Evolutionary conservation across 1,140 invertebrate species (phyloP).

Genomic region (Diorhabda carinulata): DNA sequence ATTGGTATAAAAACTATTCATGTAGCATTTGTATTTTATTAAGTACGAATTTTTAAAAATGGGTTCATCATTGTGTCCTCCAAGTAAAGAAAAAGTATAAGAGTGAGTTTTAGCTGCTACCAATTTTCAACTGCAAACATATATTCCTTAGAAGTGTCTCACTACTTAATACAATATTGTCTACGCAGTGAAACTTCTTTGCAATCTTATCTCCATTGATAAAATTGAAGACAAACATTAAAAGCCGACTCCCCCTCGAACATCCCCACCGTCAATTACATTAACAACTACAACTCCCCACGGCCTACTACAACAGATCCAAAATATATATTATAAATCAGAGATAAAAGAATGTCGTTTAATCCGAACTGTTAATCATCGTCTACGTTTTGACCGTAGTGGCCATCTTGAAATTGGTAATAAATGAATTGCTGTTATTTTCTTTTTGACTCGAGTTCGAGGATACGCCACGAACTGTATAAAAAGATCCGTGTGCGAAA

Average conservation of each 20-base stretch:
- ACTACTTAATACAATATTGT: too few species aligned
- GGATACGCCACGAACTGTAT: slow-evolving; percentile 8
- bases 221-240: slow-evolving; percentile 15
- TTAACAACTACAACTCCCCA: slow-evolving; percentile 13
- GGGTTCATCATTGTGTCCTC: too few species aligned
- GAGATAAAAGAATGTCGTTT: slow-evolving; percentile 18
- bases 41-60: too few species aligned
- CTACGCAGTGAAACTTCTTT: neutral
- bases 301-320: slow-evolving; percentile 12
- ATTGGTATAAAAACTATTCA: too few species aligned
- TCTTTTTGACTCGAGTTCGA: slow-evolving; percentile 15
- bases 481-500: slow-evolving; percentile 8
- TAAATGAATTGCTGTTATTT: slow-evolving; percentile 19
- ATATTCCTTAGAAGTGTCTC: too few species aligned
- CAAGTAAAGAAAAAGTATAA: too few species aligned
- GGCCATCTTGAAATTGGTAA: slow-evolving; percentile 19
- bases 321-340: slow-evolving; percentile 9
- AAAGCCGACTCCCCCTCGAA: neutral
- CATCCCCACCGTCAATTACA: slow-evolving; percentile 10
- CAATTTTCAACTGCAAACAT: too few species aligned
- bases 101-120: too few species aligned
- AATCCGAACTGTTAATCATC: slow-evolving; percentile 17
- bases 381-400: slow-evolving; percentile 8
- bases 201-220: slow-evolving; percentile 10
- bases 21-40: too few species aligned